Conservation (phyloP, 2,113 vertebrate species). For the Elgaria multicarinata region DNA sequence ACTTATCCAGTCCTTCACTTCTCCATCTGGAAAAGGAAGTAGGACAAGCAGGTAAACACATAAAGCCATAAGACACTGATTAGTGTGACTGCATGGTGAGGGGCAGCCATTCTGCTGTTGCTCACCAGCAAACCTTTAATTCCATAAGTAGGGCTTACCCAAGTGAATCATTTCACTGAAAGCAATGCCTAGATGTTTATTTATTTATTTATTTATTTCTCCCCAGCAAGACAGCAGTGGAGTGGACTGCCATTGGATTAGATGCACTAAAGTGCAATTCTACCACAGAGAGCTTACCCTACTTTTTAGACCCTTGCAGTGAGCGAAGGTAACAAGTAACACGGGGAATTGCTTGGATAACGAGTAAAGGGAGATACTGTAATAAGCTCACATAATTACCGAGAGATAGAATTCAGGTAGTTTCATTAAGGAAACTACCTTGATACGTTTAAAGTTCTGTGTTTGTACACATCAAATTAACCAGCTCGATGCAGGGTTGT, state of each 20-base stretch:
- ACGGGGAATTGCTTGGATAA: not conserved
- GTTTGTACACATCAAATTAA: constrained; percentile 31
- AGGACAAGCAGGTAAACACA: not conserved
- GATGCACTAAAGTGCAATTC: not conserved
- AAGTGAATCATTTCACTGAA: not conserved
- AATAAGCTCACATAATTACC: not conserved
- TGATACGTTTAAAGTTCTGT: constrained; percentile 1
- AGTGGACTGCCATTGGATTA: not conserved
- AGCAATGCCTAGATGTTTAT: not conserved
- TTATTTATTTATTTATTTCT: too few species aligned
- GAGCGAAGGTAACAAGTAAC: not conserved
- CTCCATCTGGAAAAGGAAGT: not conserved
- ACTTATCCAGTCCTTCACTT: not conserved
- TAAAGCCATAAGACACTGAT: not conserved
- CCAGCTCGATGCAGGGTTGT: not conserved
- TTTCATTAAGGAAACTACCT: not conserved
- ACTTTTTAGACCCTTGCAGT: constrained; percentile 5
- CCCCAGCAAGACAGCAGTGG: not conserved
- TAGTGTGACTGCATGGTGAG: fast-evolving
- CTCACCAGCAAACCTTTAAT: not conserved
- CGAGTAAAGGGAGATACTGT: not conserved
- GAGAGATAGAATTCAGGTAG: constrained; percentile 3
- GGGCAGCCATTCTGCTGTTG: not conserved
- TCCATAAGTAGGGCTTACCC: not conserved
- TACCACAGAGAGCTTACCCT: constrained; percentile 18